These are phyloP conservation scores for Cebus imitator DNA, from an alignment of 2,113 vertebrate species.

Conservation along the genomic window DNA sequence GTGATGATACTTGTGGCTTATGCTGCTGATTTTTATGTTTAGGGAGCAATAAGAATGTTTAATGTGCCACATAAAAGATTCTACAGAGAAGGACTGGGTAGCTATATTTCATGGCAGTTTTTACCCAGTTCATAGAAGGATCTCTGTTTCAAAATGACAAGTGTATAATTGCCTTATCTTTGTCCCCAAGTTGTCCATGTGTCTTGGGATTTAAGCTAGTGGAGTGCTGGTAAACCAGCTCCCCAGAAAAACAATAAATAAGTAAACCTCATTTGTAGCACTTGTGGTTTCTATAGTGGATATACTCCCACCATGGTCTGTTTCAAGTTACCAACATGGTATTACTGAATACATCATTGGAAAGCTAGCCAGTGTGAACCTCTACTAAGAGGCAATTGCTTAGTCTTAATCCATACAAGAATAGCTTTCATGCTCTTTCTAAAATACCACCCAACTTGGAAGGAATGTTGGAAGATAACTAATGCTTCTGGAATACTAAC, in stretches of 20 bases:
- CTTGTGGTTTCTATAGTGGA: constrained; percentile 10
- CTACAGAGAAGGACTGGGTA: neutral
- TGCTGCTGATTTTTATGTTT: constrained; percentile 33
- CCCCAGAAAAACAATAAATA: constrained; percentile 32
- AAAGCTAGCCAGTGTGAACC: neutral
- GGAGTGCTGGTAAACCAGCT: neutral
- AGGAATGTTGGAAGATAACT: neutral
- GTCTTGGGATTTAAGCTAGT: neutral
- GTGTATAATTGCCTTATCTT: constrained; percentile 12
- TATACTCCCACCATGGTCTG: neutral
- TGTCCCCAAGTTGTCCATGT: neutral
- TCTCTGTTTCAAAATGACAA: constrained; percentile 8
- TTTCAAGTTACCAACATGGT: constrained; percentile 40
- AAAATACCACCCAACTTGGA: neutral
- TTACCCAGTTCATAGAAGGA: neutral
- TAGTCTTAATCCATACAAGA: neutral
- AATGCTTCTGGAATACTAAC: neutral
- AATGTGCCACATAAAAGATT: constrained; percentile 33
- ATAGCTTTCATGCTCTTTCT: neutral
- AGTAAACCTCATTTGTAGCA: constrained; percentile 15
- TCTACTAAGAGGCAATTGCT: neutral
- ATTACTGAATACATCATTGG: neutral
- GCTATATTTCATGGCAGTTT: constrained; percentile 38
- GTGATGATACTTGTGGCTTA: neutral
- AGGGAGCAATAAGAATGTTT: neutral